phyloP scores from a whole-genome alignment of 2,888 invertebrate genomes.

The Apotomis turbidana region DNA sequence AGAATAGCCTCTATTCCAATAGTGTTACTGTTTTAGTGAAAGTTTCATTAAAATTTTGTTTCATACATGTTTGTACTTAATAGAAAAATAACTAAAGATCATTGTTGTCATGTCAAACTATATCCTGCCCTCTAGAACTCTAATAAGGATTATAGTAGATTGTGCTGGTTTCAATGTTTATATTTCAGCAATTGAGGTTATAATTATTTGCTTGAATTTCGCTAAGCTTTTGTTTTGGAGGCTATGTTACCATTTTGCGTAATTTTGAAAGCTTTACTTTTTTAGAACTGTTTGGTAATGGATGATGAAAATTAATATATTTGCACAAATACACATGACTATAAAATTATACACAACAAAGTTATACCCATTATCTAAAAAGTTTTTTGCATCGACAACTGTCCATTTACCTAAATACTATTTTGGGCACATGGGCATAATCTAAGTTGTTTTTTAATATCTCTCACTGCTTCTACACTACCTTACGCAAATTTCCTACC shows the following conservation, averaged over 20 bases:
- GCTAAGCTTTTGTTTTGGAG: slow-evolving; percentile 19
- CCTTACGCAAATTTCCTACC: too few relatives aligned
- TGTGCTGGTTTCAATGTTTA: not conserved
- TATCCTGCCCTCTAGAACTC: not conserved
- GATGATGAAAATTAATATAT: too few relatives aligned
- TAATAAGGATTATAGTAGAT: not conserved
- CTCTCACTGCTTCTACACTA: too few relatives aligned
- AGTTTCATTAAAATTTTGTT: not conserved
- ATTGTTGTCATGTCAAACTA: not conserved
- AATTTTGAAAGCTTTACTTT: not conserved
- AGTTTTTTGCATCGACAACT: too few relatives aligned
- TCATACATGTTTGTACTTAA: not conserved
- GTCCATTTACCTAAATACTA: too few relatives aligned
- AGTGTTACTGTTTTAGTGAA: not conserved
- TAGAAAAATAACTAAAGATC: slow-evolving; percentile 3
- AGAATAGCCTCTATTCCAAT: not conserved
- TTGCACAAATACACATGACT: too few relatives aligned
- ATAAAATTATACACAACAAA: too few relatives aligned
- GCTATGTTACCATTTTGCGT: slow-evolving; percentile 7
- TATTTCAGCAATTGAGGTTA: slow-evolving; percentile 12
- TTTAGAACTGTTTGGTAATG: too few relatives aligned
- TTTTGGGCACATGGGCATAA: too few relatives aligned
- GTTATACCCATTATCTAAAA: too few relatives aligned
- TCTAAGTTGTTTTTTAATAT: too few relatives aligned
- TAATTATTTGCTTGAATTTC: slow-evolving; percentile 20